Evolutionary conservation across 1,140 invertebrate genomes (phyloP), one percentile per base, ranked within the genome.

Genomic region (Tetranychus urticae): DNA sequence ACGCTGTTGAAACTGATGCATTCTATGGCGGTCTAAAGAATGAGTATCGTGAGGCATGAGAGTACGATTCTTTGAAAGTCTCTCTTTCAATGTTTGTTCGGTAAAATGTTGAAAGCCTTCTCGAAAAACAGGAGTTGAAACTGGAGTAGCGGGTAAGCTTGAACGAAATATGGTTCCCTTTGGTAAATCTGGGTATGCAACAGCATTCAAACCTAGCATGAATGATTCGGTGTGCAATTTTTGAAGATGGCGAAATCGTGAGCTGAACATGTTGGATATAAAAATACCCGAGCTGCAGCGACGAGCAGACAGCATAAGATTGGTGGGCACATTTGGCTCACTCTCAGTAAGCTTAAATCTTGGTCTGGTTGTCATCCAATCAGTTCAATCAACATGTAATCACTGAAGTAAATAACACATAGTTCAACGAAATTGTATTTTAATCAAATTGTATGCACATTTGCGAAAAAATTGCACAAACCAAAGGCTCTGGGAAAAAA

Each of bases 141-240:
- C 66, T 35, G 70, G 71, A 34, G 68, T 71, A 7, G 72, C 69
- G 63, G 62, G 71, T 66, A 63, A 62, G 66, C 60, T 68, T 60
- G 58, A 66, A 56, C 60, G 72, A 70, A 65, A 67, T 65, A 69
- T 62, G 46, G 67, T 67, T 31, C 68, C 65, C 4, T 62, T 57
- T 31, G 66, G 67, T 34, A 54, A 50, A 36, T 63, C 67, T 36
- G 67, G 65, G 10, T 67, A 48, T 48, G 59, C 69, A 46, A 65
- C 67, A 67, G 56, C 60, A 68, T 63, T 68, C 55, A 62, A 65
- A 66, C 59, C 72, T 68, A 67, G 69, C 8, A 34, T 8, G 67
- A 71, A 68, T 35, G 66, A 63, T 56, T 69, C 67, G n/a, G 62
- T 62, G 55, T 69, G 66, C 13, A 65, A 48, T 37, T 67, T 67